These are phyloP conservation scores for Tachyglossus aculeatus DNA, from an alignment of 2,797 vertebrate genomes.

Conservation along the genomic window DNA sequence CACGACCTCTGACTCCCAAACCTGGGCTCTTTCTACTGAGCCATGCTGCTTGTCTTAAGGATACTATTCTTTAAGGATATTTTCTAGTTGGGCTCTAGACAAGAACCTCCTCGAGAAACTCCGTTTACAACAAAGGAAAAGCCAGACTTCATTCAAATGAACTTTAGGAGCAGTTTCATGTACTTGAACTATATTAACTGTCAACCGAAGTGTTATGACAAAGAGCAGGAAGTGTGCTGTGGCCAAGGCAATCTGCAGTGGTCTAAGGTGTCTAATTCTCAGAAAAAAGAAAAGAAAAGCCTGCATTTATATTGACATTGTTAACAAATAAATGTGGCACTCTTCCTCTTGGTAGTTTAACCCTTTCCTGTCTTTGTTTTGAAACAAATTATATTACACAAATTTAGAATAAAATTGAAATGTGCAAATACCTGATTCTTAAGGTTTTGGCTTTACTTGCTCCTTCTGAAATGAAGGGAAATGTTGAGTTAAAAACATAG, in stretches of 20 bases:
- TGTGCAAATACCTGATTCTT: neutral
- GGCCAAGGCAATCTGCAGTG: conserved; percentile 63
- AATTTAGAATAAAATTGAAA: neutral
- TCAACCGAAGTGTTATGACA: conserved; percentile 1
- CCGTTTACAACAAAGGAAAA: conserved; percentile 2
- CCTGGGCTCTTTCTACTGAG: no score
- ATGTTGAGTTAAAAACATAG: neutral
- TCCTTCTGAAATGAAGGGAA: neutral
- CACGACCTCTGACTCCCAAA: no score
- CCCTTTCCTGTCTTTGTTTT: conserved; percentile 16
- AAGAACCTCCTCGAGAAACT: conserved; percentile 10
- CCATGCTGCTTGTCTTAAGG: no score
- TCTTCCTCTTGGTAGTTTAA: conserved; percentile 1
- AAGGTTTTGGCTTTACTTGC: neutral
- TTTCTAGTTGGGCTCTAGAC: conserved; percentile 10
- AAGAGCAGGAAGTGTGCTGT: conserved; percentile 74
- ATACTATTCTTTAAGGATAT: neutral
- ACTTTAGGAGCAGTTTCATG: conserved; percentile 19
- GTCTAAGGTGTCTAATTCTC: conserved; percentile 70
- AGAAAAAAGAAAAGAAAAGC: conserved; percentile 76
- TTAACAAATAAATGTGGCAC: conserved; percentile 16
- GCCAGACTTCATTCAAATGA: neutral
- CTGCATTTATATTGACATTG: conserved; percentile 53
- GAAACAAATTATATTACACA: conserved; percentile 1
- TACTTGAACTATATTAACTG: conserved; percentile 29